Conservation (phyloP, 2,888 invertebrate genomes). For the Petrolisthes cinctipes region DNA sequence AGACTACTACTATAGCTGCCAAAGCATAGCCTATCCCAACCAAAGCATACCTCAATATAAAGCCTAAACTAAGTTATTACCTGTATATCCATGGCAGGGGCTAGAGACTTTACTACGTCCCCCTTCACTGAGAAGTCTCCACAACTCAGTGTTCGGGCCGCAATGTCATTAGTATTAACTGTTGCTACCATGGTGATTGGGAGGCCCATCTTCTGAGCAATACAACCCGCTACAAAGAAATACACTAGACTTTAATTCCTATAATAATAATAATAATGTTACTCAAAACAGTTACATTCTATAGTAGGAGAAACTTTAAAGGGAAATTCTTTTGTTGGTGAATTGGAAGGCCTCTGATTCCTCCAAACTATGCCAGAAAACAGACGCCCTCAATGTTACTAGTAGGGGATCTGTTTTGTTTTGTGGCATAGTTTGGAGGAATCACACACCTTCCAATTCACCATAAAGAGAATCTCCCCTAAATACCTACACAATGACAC, state of each 20-base stretch:
- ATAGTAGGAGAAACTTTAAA: background rate
- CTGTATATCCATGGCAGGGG: constrained; percentile 56
- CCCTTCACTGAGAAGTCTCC: constrained; percentile 68
- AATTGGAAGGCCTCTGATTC: too few species aligned
- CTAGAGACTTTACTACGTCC: constrained; percentile 15
- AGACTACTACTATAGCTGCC: too few species aligned
- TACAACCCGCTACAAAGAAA: constrained; percentile 68
- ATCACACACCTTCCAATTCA: too few species aligned
- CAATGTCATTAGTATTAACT: constrained; percentile 71
- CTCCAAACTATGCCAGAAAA: too few species aligned
- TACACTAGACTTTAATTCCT: background rate
- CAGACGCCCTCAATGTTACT: too few species aligned
- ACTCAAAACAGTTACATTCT: background rate
- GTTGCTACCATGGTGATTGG: constrained; percentile 70
- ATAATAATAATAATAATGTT: background rate
- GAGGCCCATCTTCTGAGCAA: constrained; percentile 71
- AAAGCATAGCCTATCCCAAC: too few species aligned
- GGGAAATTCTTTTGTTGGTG: too few species aligned
- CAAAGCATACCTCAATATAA: too few species aligned
- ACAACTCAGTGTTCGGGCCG: constrained; percentile 68
- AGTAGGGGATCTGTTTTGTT: too few species aligned
- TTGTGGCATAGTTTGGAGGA: too few species aligned
- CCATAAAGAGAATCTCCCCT: too few species aligned
- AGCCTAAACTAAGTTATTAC: background rate
- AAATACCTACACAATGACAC: too few species aligned